Conservation (phyloP, 2,888 invertebrate genomes). For the Cephus pulcher region DNA sequence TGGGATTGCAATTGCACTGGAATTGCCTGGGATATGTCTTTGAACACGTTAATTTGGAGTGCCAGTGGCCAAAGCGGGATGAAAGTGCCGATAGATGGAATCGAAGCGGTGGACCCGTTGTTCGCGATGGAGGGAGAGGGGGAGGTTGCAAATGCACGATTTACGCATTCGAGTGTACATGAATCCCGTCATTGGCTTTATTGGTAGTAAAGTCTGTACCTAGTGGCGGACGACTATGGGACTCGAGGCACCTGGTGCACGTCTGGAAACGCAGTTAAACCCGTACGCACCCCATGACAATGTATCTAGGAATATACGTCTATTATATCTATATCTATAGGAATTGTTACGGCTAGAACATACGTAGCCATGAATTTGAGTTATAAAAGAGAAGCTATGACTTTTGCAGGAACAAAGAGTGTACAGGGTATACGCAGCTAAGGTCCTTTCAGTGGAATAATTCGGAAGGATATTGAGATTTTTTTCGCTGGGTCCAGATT, state of each 20-base stretch:
- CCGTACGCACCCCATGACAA: conserved; percentile 28
- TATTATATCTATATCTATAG: background rate
- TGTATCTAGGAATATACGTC: background rate
- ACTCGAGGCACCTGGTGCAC: conserved; percentile 55
- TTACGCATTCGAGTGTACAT: conserved; percentile 54
- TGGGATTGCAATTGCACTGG: conserved; percentile 20
- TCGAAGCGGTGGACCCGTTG: conserved; percentile 16
- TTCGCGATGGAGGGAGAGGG: conserved; percentile 14
- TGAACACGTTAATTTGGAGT: conserved; percentile 39
- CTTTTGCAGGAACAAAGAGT: background rate
- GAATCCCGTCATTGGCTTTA: conserved; percentile 60
- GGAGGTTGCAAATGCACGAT: conserved; percentile 46
- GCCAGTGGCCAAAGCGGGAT: conserved; percentile 23
- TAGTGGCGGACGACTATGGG: conserved; percentile 49
- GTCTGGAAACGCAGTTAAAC: conserved; percentile 56
- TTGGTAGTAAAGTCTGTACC: conserved; percentile 56
- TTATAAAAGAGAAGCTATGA: background rate
- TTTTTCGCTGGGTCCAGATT: background rate
- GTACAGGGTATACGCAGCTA: background rate
- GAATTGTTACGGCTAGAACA: background rate
- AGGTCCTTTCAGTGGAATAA: background rate
- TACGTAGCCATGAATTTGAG: background rate
- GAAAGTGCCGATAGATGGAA: conserved; percentile 25
- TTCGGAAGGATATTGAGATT: background rate
- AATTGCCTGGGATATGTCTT: conserved; percentile 29